Conservation (phyloP, 2,797 vertebrate species). For the Chromobotia macracanthus region DNA sequence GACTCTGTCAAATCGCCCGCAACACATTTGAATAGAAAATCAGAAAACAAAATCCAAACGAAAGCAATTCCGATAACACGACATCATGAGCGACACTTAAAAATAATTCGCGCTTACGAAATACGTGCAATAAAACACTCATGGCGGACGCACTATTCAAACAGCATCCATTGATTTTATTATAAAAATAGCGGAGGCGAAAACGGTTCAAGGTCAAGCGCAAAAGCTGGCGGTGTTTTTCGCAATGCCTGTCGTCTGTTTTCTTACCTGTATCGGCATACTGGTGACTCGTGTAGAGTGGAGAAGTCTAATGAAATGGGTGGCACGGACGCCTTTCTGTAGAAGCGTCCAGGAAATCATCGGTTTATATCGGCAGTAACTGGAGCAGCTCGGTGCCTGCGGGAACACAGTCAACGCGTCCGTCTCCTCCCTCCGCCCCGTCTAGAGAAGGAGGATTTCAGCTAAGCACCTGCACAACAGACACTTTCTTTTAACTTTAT, state of each 20-base stretch:
- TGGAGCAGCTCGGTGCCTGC: not conserved
- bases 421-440: not conserved
- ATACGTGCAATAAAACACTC: not conserved
- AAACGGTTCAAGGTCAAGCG: slow-evolving; percentile 36
- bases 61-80: too few relatives aligned
- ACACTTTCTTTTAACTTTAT: not conserved
- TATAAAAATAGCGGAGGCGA: not conserved
- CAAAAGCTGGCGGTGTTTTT: not conserved
- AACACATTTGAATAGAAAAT: not conserved
- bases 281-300: slow-evolving; percentile 58
- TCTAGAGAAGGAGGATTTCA: not conserved
- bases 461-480: not conserved
- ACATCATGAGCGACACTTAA: not conserved
- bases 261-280: slow-evolving; percentile 79
- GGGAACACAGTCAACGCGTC: not conserved
- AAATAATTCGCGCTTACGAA: not conserved
- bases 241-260: accelerated
- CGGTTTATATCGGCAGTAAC: slow-evolving; percentile 29
- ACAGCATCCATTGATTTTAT: slow-evolving; percentile 1
- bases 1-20: not conserved
- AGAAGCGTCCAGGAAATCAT: slow-evolving; percentile 63
- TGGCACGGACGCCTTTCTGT: slow-evolving; percentile 37
- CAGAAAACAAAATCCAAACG: not conserved
- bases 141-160: not conserved
- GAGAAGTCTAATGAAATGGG: slow-evolving; percentile 50